These are phyloP conservation scores for Antrozous pallidus DNA, from an alignment of 2,797 vertebrate genomes.

Conservation along the genomic window DNA sequence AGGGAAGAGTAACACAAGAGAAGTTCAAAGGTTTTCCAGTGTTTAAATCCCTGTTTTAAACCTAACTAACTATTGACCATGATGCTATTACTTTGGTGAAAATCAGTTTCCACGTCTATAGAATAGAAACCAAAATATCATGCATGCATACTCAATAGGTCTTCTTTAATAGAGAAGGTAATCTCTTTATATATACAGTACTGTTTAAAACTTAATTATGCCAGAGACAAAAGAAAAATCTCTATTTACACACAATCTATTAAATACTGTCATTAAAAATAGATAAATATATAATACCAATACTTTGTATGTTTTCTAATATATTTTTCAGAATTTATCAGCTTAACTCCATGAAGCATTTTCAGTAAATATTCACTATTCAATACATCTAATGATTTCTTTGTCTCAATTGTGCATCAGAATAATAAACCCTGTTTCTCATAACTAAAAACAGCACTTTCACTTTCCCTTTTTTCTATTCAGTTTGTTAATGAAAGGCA, in stretches of 20 bases:
- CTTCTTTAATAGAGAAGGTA: neutral
- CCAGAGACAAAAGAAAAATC: neutral
- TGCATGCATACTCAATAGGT: neutral
- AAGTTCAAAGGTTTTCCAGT: neutral
- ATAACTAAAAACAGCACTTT: neutral
- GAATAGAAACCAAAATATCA: neutral
- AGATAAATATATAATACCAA: neutral
- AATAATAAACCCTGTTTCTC: neutral
- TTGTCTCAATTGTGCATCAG: neutral
- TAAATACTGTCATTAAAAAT: slow-evolving; percentile 18
- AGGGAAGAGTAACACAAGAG: neutral
- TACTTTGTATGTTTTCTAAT: neutral
- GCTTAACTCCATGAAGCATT: slow-evolving; percentile 15
- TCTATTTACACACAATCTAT: neutral
- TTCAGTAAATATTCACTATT: slow-evolving; percentile 25
- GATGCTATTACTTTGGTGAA: neutral
- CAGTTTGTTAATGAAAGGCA: slow-evolving; percentile 1
- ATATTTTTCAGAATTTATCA: slow-evolving; percentile 36
- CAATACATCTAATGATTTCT: neutral
- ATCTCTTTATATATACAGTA: neutral
- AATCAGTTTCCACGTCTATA: neutral
- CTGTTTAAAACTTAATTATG: neutral
- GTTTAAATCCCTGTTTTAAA: neutral
- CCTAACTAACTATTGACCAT: neutral
- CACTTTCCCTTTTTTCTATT: neutral